Conservation (phyloP, 2,888 invertebrate species). For the Caenorhabditis zanzibari region DNA sequence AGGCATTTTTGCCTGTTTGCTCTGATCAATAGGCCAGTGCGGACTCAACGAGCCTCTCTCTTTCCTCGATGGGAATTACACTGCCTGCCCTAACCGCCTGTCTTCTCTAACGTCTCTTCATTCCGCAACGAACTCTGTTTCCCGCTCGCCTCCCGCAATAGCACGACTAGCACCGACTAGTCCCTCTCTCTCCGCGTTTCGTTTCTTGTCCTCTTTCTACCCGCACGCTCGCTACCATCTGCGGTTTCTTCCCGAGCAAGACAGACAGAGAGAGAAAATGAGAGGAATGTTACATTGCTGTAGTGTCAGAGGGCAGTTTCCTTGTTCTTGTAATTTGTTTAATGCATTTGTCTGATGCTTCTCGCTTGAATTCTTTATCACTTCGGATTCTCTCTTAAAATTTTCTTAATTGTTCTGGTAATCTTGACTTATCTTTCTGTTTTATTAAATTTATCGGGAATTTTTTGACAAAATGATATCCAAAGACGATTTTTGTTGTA, state of each 20-base stretch:
- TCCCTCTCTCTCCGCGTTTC: slow-evolving; percentile 52
- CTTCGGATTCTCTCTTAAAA: no score
- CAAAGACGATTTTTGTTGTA: no score
- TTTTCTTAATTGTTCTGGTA: no score
- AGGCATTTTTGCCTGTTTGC: slow-evolving; percentile 40
- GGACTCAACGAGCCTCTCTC: slow-evolving; percentile 28
- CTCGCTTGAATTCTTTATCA: neutral
- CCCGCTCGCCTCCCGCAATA: slow-evolving; percentile 24
- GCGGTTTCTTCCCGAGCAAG: slow-evolving; percentile 42
- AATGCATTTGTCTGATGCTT: neutral
- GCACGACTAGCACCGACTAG: slow-evolving; percentile 65
- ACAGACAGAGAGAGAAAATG: neutral
- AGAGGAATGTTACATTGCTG: slow-evolving; percentile 38
- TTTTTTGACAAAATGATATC: no score
- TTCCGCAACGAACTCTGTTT: neutral
- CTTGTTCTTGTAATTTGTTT: neutral
- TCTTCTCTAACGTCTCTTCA: slow-evolving; percentile 36
- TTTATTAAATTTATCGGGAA: no score
- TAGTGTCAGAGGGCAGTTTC: slow-evolving; percentile 36
- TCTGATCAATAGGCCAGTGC: slow-evolving; percentile 51
- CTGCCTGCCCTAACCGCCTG: slow-evolving; percentile 32
- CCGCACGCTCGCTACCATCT: slow-evolving; percentile 61
- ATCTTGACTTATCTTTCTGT: no score
- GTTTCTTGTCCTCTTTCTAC: slow-evolving; percentile 36
- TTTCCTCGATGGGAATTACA: slow-evolving; percentile 57